A percentile compares a stretch with the other conserved stretches of the same genome.
phyloP scores from a whole-genome alignment of 2,888 invertebrate genomes.

The Diploptera punctata region DNA sequence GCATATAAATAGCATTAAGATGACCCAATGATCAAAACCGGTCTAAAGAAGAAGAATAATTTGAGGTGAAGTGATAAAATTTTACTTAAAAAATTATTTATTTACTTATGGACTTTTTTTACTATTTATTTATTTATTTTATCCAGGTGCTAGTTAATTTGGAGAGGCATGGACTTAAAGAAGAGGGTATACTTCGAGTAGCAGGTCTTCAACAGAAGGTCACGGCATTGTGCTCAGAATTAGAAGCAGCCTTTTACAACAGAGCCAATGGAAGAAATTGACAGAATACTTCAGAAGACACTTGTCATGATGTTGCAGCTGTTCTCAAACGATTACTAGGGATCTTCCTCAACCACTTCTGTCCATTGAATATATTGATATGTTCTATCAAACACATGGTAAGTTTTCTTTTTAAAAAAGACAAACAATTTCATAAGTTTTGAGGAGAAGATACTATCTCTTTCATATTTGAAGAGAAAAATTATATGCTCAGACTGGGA shows the following conservation, averaged over 20 bases:
- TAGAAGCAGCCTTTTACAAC: constrained; percentile 83
- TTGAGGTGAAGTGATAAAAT: too few species aligned
- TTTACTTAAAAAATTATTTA: too few species aligned
- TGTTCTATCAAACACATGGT: constrained; percentile 84
- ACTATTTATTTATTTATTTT: too few species aligned
- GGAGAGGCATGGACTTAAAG: constrained; percentile 70
- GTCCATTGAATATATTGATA: constrained; percentile 83
- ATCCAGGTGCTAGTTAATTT: constrained; percentile 71
- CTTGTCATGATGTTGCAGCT: constrained; percentile 83
- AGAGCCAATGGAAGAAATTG: constrained; percentile 64
- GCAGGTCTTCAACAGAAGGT: constrained; percentile 89
- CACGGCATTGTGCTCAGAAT: constrained; percentile 76
- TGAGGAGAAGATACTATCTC: too few species aligned
- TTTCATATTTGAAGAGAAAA: too few species aligned
- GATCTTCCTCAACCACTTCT: constrained; percentile 87
- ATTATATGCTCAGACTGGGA: too few species aligned
- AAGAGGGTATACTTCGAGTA: constrained; percentile 87
- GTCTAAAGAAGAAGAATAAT: too few species aligned
- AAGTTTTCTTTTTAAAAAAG: too few species aligned
- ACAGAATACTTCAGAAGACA: constrained; percentile 70
- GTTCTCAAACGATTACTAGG: constrained; percentile 83
- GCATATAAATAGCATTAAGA: too few species aligned
- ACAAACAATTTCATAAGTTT: too few species aligned
- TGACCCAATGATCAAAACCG: too few species aligned
- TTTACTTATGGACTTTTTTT: too few species aligned